Evolutionary conservation across 2,113 vertebrate species (phyloP).

Genomic region (Alethe castanea): DNA sequence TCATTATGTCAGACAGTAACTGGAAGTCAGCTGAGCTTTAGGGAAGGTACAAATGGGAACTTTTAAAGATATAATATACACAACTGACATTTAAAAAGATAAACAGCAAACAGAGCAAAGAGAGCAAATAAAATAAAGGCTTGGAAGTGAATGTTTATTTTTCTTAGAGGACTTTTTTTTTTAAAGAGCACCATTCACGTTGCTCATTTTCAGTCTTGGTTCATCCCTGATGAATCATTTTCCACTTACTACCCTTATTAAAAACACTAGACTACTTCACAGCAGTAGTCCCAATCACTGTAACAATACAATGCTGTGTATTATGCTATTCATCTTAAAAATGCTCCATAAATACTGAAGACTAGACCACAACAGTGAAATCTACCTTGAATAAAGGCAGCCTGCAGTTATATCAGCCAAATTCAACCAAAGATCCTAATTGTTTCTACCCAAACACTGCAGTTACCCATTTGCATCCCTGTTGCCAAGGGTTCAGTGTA

Average conservation of each 20-base stretch:
- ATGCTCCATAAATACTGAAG: neutral
- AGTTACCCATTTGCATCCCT: fast-evolving
- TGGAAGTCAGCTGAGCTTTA: constrained; percentile 20
- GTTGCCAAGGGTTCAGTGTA: neutral
- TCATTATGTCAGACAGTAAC: neutral
- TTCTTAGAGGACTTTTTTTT: neutral
- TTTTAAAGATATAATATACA: constrained; percentile 1
- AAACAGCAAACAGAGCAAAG: constrained; percentile 31
- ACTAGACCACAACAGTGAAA: neutral
- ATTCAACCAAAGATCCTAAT: neutral
- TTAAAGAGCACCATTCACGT: neutral
- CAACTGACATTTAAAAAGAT: constrained; percentile 32
- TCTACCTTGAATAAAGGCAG: neutral
- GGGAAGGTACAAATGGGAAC: constrained; percentile 34
- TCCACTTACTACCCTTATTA: constrained; percentile 12
- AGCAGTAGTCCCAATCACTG: neutral
- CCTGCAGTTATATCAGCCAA: neutral
- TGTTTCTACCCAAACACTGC: neutral
- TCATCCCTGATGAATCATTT: constrained; percentile 25
- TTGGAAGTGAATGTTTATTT: neutral
- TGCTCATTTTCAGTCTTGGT: constrained; percentile 33
- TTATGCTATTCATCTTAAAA: neutral
- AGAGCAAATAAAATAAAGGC: constrained; percentile 26
- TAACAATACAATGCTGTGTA: neutral
- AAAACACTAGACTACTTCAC: constrained; percentile 5